Percentiles rank a stretch among this genome's conserved stretches.
These are phyloP conservation scores for Heliothis virescens DNA, from an alignment of 1,140 invertebrate species.

Conservation along the genomic window DNA sequence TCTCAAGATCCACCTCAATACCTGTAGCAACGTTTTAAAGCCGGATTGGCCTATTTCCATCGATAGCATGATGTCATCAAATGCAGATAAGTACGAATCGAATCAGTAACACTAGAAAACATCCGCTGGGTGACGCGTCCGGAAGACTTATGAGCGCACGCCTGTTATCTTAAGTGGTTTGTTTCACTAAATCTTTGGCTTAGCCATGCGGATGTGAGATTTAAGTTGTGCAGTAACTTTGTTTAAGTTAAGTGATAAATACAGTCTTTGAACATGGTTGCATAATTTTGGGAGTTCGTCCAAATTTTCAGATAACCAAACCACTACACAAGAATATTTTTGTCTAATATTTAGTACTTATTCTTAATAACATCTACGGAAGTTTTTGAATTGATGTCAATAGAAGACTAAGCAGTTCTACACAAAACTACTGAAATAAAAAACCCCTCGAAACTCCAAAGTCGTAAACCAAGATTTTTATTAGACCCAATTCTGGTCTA, in stretches of 20 bases:
- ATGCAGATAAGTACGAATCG: conserved; percentile 32
- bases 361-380: not conserved
- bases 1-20: not conserved
- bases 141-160: conserved; percentile 36
- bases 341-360: not conserved
- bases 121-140: conserved; percentile 41
- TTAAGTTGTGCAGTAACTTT: conserved; percentile 21
- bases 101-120: conserved; percentile 40
- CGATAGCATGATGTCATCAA: conserved; percentile 33
- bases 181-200: conserved; percentile 31
- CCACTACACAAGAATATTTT: not conserved
- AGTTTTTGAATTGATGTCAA: too few species aligned
- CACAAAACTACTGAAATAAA: not conserved
- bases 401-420: too few species aligned
- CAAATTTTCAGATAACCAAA: not conserved
- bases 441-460: conserved; percentile 4
- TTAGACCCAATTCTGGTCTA: conserved; percentile 26
- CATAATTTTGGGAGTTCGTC: not conserved
- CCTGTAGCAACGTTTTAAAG: not conserved
- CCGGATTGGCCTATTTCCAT: conserved; percentile 7
- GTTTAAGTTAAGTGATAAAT: conserved; percentile 33
- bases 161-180: conserved; percentile 38
- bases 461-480: conserved; percentile 22
- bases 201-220: conserved; percentile 30
- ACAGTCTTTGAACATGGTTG: not conserved